These are phyloP conservation scores for Hypomecis atomaria DNA, from an alignment of 2,888 invertebrate species.

Conservation along the genomic window DNA sequence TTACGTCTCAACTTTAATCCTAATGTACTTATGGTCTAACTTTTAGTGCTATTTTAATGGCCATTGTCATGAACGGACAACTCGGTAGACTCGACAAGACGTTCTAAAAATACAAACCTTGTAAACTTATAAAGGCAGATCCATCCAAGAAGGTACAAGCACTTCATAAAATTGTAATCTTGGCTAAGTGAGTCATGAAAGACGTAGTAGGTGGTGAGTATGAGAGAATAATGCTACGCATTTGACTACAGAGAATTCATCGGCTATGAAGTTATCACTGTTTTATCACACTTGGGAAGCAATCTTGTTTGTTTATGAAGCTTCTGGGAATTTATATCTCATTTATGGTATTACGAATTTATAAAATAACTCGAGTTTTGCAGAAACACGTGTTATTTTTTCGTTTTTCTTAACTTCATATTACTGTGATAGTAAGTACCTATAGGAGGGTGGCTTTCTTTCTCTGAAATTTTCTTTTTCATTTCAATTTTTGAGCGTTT, in stretches of 20 bases:
- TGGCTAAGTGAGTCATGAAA: constrained; percentile 42
- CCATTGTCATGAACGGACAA: neutral
- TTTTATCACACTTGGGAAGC: constrained; percentile 22
- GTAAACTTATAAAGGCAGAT: constrained; percentile 11
- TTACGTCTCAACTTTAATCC: neutral
- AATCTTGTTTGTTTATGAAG: constrained; percentile 18
- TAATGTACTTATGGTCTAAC: constrained; percentile 2
- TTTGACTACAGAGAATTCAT: constrained; percentile 25
- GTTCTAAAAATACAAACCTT: constrained; percentile 21
- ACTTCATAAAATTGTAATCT: constrained; percentile 43
- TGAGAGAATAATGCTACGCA: constrained; percentile 28
- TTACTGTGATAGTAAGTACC: no score
- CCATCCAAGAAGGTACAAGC: constrained; percentile 33
- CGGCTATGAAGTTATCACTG: constrained; percentile 21
- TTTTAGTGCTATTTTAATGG: constrained; percentile 11
- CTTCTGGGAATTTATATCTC: constrained; percentile 14
- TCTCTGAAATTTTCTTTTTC: no score
- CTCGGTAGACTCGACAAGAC: neutral
- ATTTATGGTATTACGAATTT: no score
- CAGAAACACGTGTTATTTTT: neutral
- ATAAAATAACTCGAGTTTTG: no score
- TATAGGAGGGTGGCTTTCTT: no score
- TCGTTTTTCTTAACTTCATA: constrained; percentile 1
- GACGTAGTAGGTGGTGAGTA: constrained; percentile 32
- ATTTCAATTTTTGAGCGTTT: no score